Percentiles rank a stretch among this genome's conserved stretches.
These are phyloP conservation scores for Pelobates fuscus DNA, from an alignment of 2,113 vertebrate species.

Conservation along the genomic window DNA sequence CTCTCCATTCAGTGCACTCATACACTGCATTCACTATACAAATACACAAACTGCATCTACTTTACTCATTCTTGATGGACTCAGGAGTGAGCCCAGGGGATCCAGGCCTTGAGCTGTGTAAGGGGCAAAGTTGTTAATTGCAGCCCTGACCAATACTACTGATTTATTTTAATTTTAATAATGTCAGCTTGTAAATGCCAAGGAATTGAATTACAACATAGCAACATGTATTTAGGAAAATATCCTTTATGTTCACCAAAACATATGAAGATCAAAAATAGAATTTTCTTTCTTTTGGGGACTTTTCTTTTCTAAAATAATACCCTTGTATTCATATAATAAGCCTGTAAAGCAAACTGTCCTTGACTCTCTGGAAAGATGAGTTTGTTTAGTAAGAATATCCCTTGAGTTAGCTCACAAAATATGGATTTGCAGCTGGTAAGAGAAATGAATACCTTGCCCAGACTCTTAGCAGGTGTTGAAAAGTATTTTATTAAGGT, in stretches of 20 bases:
- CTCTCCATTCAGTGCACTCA: no score
- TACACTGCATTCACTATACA: no score
- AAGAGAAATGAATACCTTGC: constrained; percentile 15
- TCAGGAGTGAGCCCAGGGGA: no score
- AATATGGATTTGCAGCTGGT: constrained; percentile 38
- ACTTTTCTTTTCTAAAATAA: not conserved
- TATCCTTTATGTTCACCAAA: not conserved
- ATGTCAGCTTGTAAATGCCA: no score
- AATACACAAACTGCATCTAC: no score
- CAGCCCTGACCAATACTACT: no score
- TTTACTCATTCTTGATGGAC: no score
- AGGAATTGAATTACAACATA: no score
- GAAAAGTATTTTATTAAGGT: constrained; percentile 35
- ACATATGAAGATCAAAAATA: not conserved
- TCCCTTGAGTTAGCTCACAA: constrained; percentile 37
- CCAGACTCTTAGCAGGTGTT: constrained; percentile 42
- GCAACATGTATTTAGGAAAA: no score
- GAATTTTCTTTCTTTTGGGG: not conserved
- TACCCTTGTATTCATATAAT: not conserved
- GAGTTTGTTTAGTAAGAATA: constrained; percentile 32
- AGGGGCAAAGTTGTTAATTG: no score
- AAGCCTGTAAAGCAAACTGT: constrained; percentile 8
- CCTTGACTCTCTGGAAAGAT: constrained; percentile 33
- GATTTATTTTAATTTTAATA: no score
- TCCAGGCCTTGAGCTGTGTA: no score